Percentiles rank a stretch among this genome's conserved stretches.
phyloP scores from a whole-genome alignment of 2,113 vertebrate genomes.

The Orthochromis indermauri region DNA sequence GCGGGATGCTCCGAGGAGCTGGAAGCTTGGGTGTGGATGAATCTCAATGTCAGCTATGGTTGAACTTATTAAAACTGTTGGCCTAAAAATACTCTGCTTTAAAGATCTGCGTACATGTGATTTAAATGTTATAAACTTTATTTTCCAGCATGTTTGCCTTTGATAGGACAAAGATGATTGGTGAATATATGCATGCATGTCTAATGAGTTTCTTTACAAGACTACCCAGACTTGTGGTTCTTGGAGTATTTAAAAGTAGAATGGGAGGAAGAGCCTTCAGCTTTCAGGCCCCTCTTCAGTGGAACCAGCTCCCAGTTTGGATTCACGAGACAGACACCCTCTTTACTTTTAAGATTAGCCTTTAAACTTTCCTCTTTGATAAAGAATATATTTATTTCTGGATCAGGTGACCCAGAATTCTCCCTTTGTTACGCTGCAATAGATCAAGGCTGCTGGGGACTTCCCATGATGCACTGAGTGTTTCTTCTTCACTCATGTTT shows the following conservation, averaged over 20 bases:
- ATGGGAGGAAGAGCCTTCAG: neutral
- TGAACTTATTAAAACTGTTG: neutral
- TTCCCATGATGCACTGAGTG: neutral
- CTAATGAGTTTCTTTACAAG: neutral
- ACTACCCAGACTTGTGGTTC: neutral
- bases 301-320: neutral
- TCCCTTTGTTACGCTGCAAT: neutral
- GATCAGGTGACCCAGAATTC: neutral
- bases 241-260: neutral
- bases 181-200: neutral
- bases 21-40: conserved; percentile 4
- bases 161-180: neutral
- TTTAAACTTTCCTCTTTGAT: neutral
- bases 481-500: neutral
- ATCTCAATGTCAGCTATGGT: neutral
- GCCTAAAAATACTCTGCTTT: neutral
- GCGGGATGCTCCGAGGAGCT: neutral
- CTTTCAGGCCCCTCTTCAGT: neutral
- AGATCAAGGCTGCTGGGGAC: neutral
- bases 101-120: neutral
- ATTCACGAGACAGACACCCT: neutral
- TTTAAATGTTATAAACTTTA: neutral
- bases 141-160: neutral
- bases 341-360: neutral
- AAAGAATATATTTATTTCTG: neutral